These are phyloP conservation scores for Arrhamphus sclerolepis DNA, from an alignment of 2,797 vertebrate species.

Conservation along the genomic window DNA sequence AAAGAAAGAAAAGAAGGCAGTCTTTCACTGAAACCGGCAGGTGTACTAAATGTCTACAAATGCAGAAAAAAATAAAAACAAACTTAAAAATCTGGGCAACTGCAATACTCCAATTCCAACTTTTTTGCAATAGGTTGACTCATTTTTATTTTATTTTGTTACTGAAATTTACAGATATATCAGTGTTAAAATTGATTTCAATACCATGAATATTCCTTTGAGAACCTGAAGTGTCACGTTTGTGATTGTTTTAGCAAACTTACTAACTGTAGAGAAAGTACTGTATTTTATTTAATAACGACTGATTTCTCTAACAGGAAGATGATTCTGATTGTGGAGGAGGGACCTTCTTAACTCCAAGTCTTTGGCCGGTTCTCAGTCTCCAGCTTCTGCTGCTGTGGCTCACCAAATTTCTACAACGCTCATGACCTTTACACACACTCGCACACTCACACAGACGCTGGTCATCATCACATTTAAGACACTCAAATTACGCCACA, in stretches of 20 bases:
- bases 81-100: too few species aligned
- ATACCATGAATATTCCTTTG: not conserved
- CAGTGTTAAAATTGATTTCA: too few species aligned
- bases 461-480: conserved; percentile 44
- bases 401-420: conserved; percentile 87
- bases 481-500: conserved; percentile 37
- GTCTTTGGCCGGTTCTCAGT: conserved; percentile 85
- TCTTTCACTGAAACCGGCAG: conserved; percentile 19
- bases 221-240: not conserved
- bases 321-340: conserved; percentile 95
- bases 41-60: conserved; percentile 13
- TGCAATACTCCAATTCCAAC: too few species aligned
- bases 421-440: conserved; percentile 70
- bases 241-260: not conserved
- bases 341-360: conserved; percentile 87
- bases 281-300: conserved; percentile 32
- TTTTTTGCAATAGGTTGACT: too few species aligned
- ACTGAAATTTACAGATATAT: too few species aligned
- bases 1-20: not conserved
- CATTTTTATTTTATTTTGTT: too few species aligned
- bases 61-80: conserved; percentile 1
- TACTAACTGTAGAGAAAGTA: not conserved
- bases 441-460: conserved; percentile 22
- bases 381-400: conserved; percentile 91
- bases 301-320: conserved; percentile 84